Base-by-base conservation (phyloP, 2,888 invertebrate species). In the Platycnemis pennipes region DNA sequence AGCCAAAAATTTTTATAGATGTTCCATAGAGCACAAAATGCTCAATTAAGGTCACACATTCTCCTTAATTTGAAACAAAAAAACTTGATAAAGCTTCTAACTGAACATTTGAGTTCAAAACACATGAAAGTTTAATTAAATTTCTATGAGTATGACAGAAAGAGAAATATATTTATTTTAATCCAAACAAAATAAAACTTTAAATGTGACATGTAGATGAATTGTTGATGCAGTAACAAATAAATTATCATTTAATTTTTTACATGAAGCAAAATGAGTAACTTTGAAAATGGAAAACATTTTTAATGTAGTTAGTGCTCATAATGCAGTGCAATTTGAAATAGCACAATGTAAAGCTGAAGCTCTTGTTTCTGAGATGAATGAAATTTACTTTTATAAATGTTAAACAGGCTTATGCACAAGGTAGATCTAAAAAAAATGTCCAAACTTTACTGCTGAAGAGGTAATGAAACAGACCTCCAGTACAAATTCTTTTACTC, bases 381-480 rank as follows among this genome's bases (percentile, higher is more conserved):
- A 77, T 37, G 37, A 77, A 31, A 77, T 37, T 77, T 37, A 31
- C 5, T n/a, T 69, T 69, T 69, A 16, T 31, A n/a, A 4, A 77
- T 26, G 13, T 77, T 13, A 77, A 77, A 77, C 37, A 77, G 77
- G 77, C 37, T 77, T 77, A 77, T 77, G 31, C 77, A 77, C 37
- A 37, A 5, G 31, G 77, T 37, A 37, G 77, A 37, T 77, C 16
- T 63, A 19, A 77, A 63, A 63, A 77, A 77, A 37, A 37, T n/a
- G 13, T 63, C 26, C 91, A 91, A 63, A 44, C 91, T 63, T 91
- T 45, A 91, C 2, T 91, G 91, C 7, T 63, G 91, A 91, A n/a
- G 63, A 91, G 91, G 91, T 45, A 26, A 45, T 91, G 63, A 91
- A 91, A 91, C 63, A 91, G 63, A 26, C 63, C 63, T 37, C 42